Conservation (phyloP, 1,140 invertebrate genomes). For the Eumaeus atala region DNA sequence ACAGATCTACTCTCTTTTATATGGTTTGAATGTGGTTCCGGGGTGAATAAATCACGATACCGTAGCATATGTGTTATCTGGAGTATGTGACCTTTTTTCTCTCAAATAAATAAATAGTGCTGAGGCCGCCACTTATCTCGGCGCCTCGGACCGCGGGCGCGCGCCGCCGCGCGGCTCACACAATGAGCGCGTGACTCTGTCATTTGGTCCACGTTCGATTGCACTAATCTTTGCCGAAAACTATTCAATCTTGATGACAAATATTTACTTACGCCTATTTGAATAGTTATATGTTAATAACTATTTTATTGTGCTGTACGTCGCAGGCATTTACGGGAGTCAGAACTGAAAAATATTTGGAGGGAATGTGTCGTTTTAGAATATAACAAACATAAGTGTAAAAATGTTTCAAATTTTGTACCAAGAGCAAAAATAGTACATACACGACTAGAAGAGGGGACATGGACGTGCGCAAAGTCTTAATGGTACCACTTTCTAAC, state of each 20-base stretch:
- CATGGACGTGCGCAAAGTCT: too few species aligned
- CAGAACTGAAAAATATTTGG: too few species aligned
- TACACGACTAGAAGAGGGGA: too few species aligned
- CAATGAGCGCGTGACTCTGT: slow-evolving; percentile 3
- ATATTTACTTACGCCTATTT: not conserved
- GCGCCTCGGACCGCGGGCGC: slow-evolving; percentile 13
- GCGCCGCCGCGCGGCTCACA: slow-evolving; percentile 11
- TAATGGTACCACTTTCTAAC: too few species aligned
- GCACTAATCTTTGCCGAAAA: not conserved
- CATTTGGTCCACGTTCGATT: not conserved
- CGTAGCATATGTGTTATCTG: slow-evolving; percentile 11
- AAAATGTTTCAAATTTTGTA: too few species aligned
- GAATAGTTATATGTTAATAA: too few species aligned
- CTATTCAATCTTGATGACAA: not conserved
- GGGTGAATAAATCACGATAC: slow-evolving; percentile 8
- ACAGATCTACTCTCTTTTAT: too few species aligned
- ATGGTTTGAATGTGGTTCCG: slow-evolving; percentile 4
- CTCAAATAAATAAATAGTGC: slow-evolving; percentile 8
- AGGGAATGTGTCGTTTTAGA: too few species aligned
- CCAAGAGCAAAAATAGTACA: too few species aligned
- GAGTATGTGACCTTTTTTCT: slow-evolving; percentile 15
- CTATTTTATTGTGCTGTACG: too few species aligned
- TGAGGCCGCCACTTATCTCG: slow-evolving; percentile 10
- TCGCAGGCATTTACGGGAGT: too few species aligned
- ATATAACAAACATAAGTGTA: too few species aligned